phyloP scores from a whole-genome alignment of 2,888 invertebrate species.

The Hemithea aestivaria region DNA sequence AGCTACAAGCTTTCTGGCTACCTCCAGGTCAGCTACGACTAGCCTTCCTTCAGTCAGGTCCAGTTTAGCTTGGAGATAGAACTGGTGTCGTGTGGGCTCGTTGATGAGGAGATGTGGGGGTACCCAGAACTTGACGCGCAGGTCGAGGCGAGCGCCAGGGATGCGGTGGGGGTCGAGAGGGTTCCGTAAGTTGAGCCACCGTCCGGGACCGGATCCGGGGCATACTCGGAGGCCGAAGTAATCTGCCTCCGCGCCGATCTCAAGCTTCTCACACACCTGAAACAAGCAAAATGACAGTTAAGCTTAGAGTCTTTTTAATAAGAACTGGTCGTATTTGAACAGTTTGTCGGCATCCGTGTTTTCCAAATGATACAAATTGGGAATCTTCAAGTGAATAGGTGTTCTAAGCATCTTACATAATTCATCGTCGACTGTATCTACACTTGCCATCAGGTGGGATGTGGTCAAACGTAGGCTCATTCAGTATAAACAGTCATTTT shows the following conservation, averaged over 20 bases:
- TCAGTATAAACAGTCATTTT: too few relatives aligned
- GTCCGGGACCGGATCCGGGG: conserved; percentile 82
- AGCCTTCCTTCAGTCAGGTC: conserved; percentile 87
- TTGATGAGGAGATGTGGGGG: conserved; percentile 92
- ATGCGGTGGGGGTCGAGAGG: conserved; percentile 86
- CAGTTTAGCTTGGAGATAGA: conserved; percentile 89
- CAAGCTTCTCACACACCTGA: conserved; percentile 90
- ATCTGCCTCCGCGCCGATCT: conserved; percentile 91
- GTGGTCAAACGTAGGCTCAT: too few relatives aligned
- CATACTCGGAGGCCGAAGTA: conserved; percentile 90
- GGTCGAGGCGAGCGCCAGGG: conserved; percentile 82
- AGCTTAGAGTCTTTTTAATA: not conserved
- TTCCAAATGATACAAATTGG: too few relatives aligned
- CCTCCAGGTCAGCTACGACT: conserved; percentile 83
- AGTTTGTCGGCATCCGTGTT: too few relatives aligned
- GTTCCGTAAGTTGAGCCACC: conserved; percentile 93
- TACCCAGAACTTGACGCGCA: conserved; percentile 94
- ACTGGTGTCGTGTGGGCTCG: conserved; percentile 91
- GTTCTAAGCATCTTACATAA: too few relatives aligned
- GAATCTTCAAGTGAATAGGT: too few relatives aligned
- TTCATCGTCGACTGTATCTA: too few relatives aligned
- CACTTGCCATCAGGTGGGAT: too few relatives aligned
- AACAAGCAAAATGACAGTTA: conserved; percentile 34
- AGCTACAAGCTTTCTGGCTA: conserved; percentile 85
- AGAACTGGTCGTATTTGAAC: too few relatives aligned